Conservation (phyloP, 2,113 vertebrate species). For the Jacana jacana region DNA sequence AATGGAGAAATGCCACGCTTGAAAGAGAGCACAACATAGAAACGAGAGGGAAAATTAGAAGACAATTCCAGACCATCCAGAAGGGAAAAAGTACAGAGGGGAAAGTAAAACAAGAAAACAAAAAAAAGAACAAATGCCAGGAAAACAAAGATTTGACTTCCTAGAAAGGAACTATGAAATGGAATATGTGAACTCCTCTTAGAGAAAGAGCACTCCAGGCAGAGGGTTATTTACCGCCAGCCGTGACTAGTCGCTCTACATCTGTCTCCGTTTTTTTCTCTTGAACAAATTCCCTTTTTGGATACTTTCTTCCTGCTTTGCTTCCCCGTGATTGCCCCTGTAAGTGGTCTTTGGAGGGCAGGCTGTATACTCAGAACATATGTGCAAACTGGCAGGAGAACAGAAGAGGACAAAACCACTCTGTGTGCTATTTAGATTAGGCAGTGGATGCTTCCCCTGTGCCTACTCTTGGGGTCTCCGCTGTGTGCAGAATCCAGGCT, state of each 20-base stretch:
- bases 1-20: background rate
- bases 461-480: background rate
- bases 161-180: conserved; percentile 49
- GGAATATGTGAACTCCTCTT: conserved; percentile 27
- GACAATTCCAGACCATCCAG: background rate
- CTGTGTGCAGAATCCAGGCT: background rate
- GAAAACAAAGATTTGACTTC: conserved; percentile 18
- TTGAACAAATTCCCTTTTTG: conserved; percentile 63
- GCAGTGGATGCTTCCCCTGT: conserved; percentile 26
- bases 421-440: conserved; percentile 60
- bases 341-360: conserved; percentile 68
- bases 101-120: background rate
- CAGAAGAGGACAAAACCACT: conserved; percentile 65
- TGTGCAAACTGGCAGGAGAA: conserved; percentile 65
- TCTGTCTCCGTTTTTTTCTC: conserved; percentile 63
- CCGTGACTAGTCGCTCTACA: conserved; percentile 46
- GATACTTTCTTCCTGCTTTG: conserved; percentile 62
- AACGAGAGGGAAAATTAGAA: background rate
- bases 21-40: background rate
- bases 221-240: conserved; percentile 62
- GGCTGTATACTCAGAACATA: conserved; percentile 58
- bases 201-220: conserved; percentile 45
- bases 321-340: conserved; percentile 63
- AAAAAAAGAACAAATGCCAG: conserved; percentile 1
- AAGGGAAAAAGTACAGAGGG: background rate